Percentiles rank a stretch among this genome's conserved stretches.
Conservation (phyloP, 2,113 vertebrate species). For the Chaetodon trifascialis region DNA sequence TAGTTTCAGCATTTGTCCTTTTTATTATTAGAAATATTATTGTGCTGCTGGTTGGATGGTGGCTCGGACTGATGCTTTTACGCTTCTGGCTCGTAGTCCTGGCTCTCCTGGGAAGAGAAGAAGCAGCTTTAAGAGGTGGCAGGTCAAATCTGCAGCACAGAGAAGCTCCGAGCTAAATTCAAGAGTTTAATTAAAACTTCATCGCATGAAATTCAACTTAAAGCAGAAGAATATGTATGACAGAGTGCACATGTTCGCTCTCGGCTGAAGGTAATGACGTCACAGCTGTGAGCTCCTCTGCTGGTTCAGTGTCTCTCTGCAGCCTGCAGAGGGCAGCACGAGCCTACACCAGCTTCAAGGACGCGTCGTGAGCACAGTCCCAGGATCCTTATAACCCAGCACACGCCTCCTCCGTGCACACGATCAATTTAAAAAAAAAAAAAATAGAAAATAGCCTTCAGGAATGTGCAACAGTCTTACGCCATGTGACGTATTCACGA, state of each 20-base stretch:
- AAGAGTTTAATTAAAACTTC: conserved; percentile 25
- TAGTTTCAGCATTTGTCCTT: conserved; percentile 84
- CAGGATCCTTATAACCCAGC: conserved; percentile 45
- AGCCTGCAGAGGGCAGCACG: conserved; percentile 79
- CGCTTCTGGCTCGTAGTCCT: conserved; percentile 98
- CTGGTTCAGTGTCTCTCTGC: conserved; percentile 24
- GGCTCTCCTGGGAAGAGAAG: conserved; percentile 88
- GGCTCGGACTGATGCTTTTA: conserved; percentile 86
- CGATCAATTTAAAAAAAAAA: not conserved
- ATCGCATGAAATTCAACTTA: not conserved
- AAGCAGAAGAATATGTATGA: conserved; percentile 27
- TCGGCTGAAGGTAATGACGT: conserved; percentile 54
- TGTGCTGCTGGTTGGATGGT: conserved; percentile 96
- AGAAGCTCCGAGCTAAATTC: conserved; percentile 6
- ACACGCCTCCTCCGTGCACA: conserved; percentile 45
- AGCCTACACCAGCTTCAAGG: conserved; percentile 51
- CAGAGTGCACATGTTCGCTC: not conserved
- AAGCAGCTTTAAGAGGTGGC: conserved; percentile 5
- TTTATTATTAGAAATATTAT: conserved; percentile 88
- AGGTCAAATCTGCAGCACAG: conserved; percentile 16
- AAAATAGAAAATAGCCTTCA: conserved; percentile 4
- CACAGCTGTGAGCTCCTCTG: conserved; percentile 18
- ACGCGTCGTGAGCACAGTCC: conserved; percentile 52
- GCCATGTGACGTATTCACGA: conserved; percentile 24
- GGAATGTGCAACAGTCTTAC: conserved; percentile 23